phyloP scores from a whole-genome alignment of 2,888 invertebrate species.

The Ephialtes manifestator region DNA sequence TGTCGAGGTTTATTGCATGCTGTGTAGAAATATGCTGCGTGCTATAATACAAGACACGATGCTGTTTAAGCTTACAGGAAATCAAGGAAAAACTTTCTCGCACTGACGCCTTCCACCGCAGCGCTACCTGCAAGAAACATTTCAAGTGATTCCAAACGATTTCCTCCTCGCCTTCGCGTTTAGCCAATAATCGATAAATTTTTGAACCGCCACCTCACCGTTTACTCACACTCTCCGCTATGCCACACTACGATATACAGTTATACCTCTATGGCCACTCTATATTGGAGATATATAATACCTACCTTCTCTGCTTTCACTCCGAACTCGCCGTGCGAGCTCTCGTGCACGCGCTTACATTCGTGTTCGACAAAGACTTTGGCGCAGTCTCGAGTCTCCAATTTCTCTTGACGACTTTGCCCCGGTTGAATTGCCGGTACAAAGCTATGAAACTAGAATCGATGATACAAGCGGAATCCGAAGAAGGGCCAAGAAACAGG shows the following conservation, averaged over 20 bases:
- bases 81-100: slow-evolving; percentile 67
- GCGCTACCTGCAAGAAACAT: slow-evolving; percentile 41
- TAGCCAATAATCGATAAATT: slow-evolving; percentile 70
- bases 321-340: slow-evolving; percentile 35
- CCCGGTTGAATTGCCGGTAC: slow-evolving; percentile 41
- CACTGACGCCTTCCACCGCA: slow-evolving; percentile 48
- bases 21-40: slow-evolving; percentile 51
- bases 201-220: slow-evolving; percentile 45
- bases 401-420: slow-evolving; percentile 46
- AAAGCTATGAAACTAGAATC: slow-evolving; percentile 26
- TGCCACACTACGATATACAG: slow-evolving; percentile 36
- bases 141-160: slow-evolving; percentile 58
- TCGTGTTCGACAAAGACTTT: slow-evolving; percentile 50
- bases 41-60: slow-evolving; percentile 16
- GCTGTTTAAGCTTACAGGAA: slow-evolving; percentile 48
- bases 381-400: slow-evolving; percentile 2
- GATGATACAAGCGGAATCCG: slow-evolving; percentile 8
- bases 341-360: slow-evolving; percentile 50
- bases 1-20: slow-evolving; percentile 36
- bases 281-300: slow-evolving; percentile 32
- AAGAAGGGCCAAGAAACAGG: slow-evolving; percentile 14
- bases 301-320: slow-evolving; percentile 58
- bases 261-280: slow-evolving; percentile 12
- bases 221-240: slow-evolving; percentile 57
- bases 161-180: slow-evolving; percentile 61